These are phyloP conservation scores for Eulemur coronatus DNA, from an alignment of 2,797 vertebrate species.

Conservation along the genomic window DNA sequence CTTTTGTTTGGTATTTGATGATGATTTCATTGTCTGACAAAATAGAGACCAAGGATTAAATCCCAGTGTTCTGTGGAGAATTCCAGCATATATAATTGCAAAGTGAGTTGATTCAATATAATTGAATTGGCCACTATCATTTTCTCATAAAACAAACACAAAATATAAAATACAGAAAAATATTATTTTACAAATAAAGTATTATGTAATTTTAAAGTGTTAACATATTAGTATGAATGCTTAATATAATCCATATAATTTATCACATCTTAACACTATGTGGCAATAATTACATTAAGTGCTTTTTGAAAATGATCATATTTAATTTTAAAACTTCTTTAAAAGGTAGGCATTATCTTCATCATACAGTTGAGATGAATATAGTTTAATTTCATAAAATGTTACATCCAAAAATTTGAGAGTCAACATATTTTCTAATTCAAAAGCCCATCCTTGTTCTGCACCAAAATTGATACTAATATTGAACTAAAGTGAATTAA, in stretches of 20 bases:
- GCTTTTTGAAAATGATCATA: neutral
- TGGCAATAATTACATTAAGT: neutral
- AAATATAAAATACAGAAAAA: neutral
- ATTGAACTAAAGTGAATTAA: neutral
- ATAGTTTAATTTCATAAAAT: neutral
- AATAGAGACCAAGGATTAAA: neutral
- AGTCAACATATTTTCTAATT: neutral
- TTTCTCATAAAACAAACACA: neutral
- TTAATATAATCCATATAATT: neutral
- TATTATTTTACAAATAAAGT: neutral
- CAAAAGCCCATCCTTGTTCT: neutral
- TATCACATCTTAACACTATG: neutral
- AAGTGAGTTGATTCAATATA: neutral
- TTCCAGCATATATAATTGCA: neutral
- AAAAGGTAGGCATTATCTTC: neutral
- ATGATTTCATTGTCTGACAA: neutral
- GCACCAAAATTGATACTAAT: neutral
- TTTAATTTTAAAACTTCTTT: neutral
- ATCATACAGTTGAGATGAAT: neutral
- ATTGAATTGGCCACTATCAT: neutral
- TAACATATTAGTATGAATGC: neutral
- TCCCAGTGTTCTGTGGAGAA: neutral
- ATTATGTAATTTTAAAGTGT: neutral
- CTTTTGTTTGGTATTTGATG: neutral
- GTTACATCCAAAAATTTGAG: neutral